Evolutionary conservation across 2,113 vertebrate genomes (phyloP), one percentile per base, ranked within the genome.

Genomic region (Cheirogaleus medius): DNA sequence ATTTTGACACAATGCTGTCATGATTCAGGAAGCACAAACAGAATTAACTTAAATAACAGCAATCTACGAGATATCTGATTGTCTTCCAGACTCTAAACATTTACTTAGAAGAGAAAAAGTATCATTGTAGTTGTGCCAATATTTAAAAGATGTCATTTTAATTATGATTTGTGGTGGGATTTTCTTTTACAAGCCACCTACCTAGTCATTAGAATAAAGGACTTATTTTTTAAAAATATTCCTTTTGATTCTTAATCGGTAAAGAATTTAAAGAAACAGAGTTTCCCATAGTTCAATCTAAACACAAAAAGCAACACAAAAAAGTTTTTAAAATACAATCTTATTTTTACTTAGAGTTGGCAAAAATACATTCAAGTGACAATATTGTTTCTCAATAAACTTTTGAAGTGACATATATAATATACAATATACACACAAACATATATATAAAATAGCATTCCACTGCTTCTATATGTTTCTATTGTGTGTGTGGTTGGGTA

Each of bases 131-230:
- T 91, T 82, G 56, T 69, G 85, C 47, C 90, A 95, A 63, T 76
- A 96, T 90, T 96, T 95, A 87, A 92, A 73, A 94, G 44, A 66
- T 80, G 69, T 29, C 39, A 95, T 77, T 91, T 89, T 66, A 87
- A 95, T 81, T 91, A 12, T 90, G 29, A 95, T 58, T 90, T 95
- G 37, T 34, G 49, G 73, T 69, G 47, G 21, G 29, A 39, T 93
- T 97, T 97, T 96, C 78, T 90, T 92, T 82, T 91, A 66, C 23
- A 94, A 86, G 13, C 34, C 25, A 91, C 42, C 27, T 90, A 91
- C 42, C 27, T 90, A 83, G 12, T 80, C 47, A 87, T 84, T 91
- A 97, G 63, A 95, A 93, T 49, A 89, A 95, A 95, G 4, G 6
- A 7, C 21, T 47, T 78, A 17, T 29, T 71, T 68, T 47, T 77